These are phyloP conservation scores for Syrmaticus mikado DNA, from an alignment of 2,113 vertebrate genomes.

Conservation along the genomic window DNA sequence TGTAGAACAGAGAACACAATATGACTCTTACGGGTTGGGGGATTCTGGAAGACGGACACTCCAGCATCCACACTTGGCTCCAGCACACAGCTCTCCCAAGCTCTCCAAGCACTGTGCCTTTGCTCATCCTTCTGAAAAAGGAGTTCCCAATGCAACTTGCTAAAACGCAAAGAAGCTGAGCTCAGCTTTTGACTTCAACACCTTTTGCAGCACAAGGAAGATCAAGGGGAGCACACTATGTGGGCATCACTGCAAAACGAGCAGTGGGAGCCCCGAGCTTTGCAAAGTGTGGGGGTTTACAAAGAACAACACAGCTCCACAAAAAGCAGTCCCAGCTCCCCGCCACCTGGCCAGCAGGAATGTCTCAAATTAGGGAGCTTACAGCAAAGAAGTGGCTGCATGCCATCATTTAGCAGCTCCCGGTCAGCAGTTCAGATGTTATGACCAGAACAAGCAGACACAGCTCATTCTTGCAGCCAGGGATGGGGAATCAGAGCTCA, in stretches of 20 bases:
- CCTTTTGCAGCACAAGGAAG: neutral
- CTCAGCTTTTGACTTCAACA: neutral
- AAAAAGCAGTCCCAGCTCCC: neutral
- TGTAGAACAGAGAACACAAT: fast-evolving
- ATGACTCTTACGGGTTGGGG: neutral
- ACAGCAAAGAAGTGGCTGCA: neutral
- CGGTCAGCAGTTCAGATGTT: neutral
- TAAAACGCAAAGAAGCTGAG: neutral
- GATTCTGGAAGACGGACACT: neutral
- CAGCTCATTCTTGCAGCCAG: neutral
- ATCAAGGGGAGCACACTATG: neutral
- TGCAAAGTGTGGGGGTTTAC: neutral
- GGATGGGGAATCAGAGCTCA: neutral
- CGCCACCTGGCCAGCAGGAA: fast-evolving
- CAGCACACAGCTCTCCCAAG: neutral
- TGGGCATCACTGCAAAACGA: neutral
- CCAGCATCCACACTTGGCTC: neutral
- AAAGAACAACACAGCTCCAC: neutral
- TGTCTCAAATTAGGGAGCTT: neutral
- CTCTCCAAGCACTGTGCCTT: fast-evolving
- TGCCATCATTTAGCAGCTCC: neutral
- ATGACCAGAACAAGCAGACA: neutral
- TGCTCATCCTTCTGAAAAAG: neutral
- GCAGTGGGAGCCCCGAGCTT: neutral
- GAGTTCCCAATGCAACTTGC: neutral